phyloP scores from a whole-genome alignment of 2,888 invertebrate genomes.

The Scaptomyza cyrtandrae region DNA sequence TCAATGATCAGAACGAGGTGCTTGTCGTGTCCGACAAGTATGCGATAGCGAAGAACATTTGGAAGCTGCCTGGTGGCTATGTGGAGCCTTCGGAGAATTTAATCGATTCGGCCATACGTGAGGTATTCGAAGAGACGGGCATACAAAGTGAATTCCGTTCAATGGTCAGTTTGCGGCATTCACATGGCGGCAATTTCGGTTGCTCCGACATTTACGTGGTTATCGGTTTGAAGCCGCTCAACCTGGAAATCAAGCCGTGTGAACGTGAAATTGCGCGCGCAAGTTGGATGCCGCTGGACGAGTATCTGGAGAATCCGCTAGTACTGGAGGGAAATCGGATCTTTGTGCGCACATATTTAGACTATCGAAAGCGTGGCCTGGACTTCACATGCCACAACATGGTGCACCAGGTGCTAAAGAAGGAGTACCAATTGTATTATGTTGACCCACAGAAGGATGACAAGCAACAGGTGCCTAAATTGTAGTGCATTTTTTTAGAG shows the following conservation, averaged over 20 bases:
- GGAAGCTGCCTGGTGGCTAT: slow-evolving; percentile 97
- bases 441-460: slow-evolving; percentile 59
- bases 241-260: slow-evolving; percentile 88
- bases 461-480: slow-evolving; percentile 17
- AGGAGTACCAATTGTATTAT: slow-evolving; percentile 81
- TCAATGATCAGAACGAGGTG: slow-evolving; percentile 90
- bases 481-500: slow-evolving; percentile 16
- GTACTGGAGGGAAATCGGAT: slow-evolving; percentile 90
- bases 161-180: slow-evolving; percentile 91
- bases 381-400: slow-evolving; percentile 87
- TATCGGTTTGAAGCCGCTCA: slow-evolving; percentile 89
- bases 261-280: slow-evolving; percentile 91
- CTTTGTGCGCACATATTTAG: slow-evolving; percentile 88
- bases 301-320: slow-evolving; percentile 89
- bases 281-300: slow-evolving; percentile 92
- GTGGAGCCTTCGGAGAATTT: slow-evolving; percentile 95
- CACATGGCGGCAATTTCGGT: slow-evolving; percentile 90
- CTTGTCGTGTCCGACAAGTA: slow-evolving; percentile 91
- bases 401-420: slow-evolving; percentile 81
- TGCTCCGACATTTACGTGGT: slow-evolving; percentile 95
- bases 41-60: slow-evolving; percentile 85
- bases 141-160: slow-evolving; percentile 90
- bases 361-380: slow-evolving; percentile 87
- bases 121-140: slow-evolving; percentile 96
- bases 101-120: slow-evolving; percentile 91